Evolutionary conservation across 2,888 invertebrate species (phyloP).

Genomic region (Girardia tigrina): DNA sequence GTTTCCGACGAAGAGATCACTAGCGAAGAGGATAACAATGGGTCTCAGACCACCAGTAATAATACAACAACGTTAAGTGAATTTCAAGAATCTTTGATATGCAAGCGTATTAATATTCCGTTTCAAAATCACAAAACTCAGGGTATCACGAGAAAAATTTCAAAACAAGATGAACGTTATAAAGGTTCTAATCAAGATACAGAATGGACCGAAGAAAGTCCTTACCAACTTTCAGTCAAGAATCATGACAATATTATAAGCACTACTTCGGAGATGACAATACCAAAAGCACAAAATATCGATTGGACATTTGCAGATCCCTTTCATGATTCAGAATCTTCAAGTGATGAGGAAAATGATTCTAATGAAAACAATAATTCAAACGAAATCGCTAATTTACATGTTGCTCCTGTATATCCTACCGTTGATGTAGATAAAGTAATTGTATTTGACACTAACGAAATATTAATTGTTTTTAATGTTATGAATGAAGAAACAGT

Average conservation of each 20-base stretch:
- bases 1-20: background rate
- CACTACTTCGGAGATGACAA: background rate
- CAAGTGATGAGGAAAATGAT: background rate
- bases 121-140: background rate
- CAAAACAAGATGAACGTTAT: background rate
- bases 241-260: background rate
- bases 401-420: background rate
- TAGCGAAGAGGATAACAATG: background rate
- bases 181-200: background rate
- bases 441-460: background rate
- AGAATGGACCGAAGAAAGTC: background rate
- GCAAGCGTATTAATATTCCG: background rate
- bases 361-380: background rate
- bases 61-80: slow-evolving; percentile 7
- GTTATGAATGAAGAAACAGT: background rate
- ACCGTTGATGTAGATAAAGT: background rate
- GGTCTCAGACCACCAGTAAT: background rate
- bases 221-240: background rate
- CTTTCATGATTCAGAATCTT: background rate
- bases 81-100: background rate
- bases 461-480: background rate
- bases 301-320: slow-evolving; percentile 8
- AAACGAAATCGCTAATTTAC: background rate
- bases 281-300: background rate
- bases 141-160: background rate